Percentiles rank a stretch among this genome's conserved stretches.
These are phyloP conservation scores for Axis porcinus DNA, from an alignment of 2,113 vertebrate species.

Conservation along the genomic window DNA sequence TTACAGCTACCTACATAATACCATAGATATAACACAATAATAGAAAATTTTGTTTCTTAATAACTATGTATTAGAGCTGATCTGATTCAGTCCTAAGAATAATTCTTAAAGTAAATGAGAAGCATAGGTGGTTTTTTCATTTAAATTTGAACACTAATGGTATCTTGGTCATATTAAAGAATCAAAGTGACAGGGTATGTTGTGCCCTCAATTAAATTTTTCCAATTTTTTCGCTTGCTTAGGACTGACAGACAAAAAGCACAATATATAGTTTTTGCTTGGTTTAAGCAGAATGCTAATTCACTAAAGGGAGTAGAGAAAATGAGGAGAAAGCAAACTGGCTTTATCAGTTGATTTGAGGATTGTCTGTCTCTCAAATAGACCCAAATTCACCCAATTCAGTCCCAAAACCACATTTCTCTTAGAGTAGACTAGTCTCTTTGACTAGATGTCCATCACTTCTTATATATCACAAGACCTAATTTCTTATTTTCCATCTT, in stretches of 20 bases:
- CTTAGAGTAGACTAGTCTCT: neutral
- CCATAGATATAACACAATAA: neutral
- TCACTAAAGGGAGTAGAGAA: neutral
- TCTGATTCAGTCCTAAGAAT: neutral
- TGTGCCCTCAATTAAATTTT: neutral
- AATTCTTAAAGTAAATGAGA: neutral
- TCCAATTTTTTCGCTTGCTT: neutral
- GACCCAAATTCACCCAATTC: neutral
- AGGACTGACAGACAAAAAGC: neutral
- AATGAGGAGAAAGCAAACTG: neutral
- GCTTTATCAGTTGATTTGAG: neutral
- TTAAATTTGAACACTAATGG: neutral
- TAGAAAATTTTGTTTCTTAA: neutral
- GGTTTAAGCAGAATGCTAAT: neutral
- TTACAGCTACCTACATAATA: neutral
- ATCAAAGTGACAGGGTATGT: neutral
- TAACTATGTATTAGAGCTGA: neutral
- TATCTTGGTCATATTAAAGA: neutral
- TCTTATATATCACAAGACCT: neutral
- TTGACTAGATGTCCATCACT: neutral
- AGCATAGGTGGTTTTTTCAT: neutral
- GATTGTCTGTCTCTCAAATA: neutral
- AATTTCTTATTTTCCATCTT: neutral
- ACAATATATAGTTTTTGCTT: neutral
- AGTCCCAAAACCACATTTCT: neutral